These are phyloP conservation scores for Formica exsecta DNA, from an alignment of 1,140 invertebrate species.

Conservation along the genomic window DNA sequence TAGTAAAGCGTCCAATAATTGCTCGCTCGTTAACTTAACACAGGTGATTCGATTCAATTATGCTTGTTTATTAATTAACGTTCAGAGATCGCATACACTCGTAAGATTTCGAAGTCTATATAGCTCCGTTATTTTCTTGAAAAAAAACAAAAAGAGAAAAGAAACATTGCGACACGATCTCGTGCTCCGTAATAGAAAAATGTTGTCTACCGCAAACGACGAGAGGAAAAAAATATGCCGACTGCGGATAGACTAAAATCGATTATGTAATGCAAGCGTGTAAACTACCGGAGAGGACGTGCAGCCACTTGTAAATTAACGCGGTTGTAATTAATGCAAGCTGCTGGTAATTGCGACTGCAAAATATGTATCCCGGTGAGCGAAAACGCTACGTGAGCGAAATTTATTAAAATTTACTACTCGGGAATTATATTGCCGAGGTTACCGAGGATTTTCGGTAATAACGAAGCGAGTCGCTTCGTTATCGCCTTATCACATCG, in stretches of 20 bases:
- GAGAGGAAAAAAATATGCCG: background rate
- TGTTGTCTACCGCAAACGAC: background rate
- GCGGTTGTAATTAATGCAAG: conserved; percentile 48
- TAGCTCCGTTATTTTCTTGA: background rate
- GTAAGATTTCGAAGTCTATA: too few relatives aligned
- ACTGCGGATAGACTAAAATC: conserved; percentile 35
- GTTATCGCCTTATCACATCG: conserved; percentile 75
- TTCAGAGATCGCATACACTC: background rate
- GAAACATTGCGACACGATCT: background rate
- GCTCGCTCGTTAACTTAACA: conserved; percentile 26
- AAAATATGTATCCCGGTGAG: background rate
- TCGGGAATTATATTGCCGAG: conserved; percentile 47
- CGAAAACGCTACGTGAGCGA: background rate
- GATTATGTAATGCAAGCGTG: conserved; percentile 38
- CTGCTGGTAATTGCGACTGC: background rate
- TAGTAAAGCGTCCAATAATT: background rate
- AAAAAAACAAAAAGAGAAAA: background rate
- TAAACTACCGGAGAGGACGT: conserved; percentile 18
- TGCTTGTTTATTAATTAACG: conserved; percentile 21
- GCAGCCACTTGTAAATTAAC: conserved; percentile 50
- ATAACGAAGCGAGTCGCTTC: conserved; percentile 59
- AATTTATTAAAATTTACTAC: conserved; percentile 63
- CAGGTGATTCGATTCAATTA: conserved; percentile 11
- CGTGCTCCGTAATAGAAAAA: background rate
- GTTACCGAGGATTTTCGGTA: conserved; percentile 70